A percentile compares a stretch with the other conserved stretches of the same genome.
Conservation (phyloP, 2,888 invertebrate genomes). For the Lasioglossum oenotherae region DNA sequence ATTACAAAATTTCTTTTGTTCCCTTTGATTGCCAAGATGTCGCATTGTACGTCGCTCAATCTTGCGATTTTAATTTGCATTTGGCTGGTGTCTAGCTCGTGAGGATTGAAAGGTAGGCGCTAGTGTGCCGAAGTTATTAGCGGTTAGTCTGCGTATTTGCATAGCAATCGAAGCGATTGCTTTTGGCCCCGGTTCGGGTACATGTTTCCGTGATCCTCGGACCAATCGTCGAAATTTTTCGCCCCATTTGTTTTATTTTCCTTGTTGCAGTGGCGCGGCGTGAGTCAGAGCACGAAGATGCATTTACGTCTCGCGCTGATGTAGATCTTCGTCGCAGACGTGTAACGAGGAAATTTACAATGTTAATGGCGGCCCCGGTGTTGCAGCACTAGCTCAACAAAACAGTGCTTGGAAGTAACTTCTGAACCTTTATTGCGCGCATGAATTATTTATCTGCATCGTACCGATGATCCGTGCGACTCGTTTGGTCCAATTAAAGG, state of each 20-base stretch:
- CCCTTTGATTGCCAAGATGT: not conserved
- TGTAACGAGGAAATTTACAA: constrained; percentile 39
- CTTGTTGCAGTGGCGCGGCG: not conserved
- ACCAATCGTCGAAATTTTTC: not conserved
- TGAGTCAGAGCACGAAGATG: constrained; percentile 5
- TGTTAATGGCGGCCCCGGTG: constrained; percentile 33
- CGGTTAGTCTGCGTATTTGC: not conserved
- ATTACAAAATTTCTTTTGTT: constrained; percentile 2
- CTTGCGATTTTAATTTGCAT: not conserved
- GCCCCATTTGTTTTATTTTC: not conserved
- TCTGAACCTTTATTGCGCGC: constrained; percentile 19
- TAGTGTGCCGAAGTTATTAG: not conserved
- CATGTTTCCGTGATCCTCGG: not conserved
- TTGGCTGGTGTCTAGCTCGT: not conserved
- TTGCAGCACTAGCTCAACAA: constrained; percentile 15
- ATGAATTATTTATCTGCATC: constrained; percentile 33
- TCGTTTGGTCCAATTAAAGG: constrained; percentile 5
- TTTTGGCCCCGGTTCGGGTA: not conserved
- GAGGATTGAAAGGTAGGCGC: not conserved
- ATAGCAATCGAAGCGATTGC: not conserved
- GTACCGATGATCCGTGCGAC: not conserved
- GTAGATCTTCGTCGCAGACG: constrained; percentile 16
- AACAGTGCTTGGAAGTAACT: constrained; percentile 1
- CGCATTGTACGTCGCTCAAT: not conserved
- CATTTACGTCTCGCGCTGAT: not conserved